These are phyloP conservation scores for Aricia artaxerxes DNA, from an alignment of 2,888 invertebrate genomes.

Conservation along the genomic window DNA sequence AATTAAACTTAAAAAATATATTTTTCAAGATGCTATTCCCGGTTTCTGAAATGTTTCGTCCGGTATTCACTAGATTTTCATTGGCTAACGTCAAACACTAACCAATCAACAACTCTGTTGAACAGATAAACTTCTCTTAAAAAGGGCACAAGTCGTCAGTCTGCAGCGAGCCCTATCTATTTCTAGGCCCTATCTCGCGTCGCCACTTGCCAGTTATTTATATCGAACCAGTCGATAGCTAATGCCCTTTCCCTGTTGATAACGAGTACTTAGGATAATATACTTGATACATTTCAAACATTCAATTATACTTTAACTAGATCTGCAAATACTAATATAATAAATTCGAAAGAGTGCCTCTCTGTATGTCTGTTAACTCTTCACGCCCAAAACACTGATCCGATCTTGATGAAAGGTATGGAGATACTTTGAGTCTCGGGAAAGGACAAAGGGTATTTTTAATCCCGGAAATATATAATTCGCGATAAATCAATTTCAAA, in stretches of 20 bases:
- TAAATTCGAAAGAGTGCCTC: too few species aligned
- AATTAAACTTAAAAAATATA: too few species aligned
- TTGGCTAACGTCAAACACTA: not conserved
- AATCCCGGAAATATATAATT: too few species aligned
- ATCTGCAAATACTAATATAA: not conserved
- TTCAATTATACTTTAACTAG: not conserved
- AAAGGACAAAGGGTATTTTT: too few species aligned
- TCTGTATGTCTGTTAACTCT: too few species aligned
- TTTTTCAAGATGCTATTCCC: too few species aligned
- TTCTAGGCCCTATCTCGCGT: slow-evolving; percentile 24
- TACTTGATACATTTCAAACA: slow-evolving; percentile 1
- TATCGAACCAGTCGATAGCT: not conserved
- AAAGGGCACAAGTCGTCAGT: not conserved
- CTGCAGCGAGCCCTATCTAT: slow-evolving; percentile 12
- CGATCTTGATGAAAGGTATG: too few species aligned
- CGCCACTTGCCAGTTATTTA: not conserved
- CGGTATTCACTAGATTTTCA: not conserved
- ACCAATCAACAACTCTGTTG: not conserved
- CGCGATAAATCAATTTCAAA: too few species aligned
- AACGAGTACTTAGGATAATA: not conserved
- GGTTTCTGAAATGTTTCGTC: too few species aligned
- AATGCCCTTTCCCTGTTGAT: slow-evolving; percentile 29
- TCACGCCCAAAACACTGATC: too few species aligned
- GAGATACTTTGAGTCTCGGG: too few species aligned
- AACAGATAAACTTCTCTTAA: not conserved